Percentiles rank a stretch among this genome's conserved stretches.
These are phyloP conservation scores for Pituophis catenifer DNA, from an alignment of 2,113 vertebrate species.

Conservation along the genomic window DNA sequence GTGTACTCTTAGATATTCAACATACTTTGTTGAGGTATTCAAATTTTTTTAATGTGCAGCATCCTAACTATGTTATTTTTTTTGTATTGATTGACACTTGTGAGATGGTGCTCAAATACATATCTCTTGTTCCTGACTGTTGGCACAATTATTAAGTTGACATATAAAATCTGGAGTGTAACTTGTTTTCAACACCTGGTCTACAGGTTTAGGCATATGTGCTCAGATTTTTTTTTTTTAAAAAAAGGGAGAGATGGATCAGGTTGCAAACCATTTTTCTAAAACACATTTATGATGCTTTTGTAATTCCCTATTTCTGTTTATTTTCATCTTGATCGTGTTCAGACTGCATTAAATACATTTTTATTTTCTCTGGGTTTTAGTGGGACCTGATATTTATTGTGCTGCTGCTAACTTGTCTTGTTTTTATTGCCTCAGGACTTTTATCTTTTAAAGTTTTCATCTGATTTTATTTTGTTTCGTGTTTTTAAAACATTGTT, in stretches of 20 bases:
- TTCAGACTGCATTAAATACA: neutral
- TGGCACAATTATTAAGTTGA: neutral
- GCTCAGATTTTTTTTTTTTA: neutral
- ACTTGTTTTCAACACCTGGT: neutral
- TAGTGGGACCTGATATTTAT: neutral
- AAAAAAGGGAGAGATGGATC: neutral
- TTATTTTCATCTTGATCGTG: neutral
- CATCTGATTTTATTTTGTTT: neutral
- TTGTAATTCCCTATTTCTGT: neutral
- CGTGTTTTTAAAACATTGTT: neutral
- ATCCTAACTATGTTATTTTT: neutral
- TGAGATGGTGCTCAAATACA: neutral
- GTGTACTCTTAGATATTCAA: neutral
- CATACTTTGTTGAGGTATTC: neutral
- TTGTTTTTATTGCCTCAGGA: neutral
- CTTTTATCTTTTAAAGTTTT: neutral
- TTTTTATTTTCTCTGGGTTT: neutral
- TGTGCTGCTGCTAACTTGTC: neutral
- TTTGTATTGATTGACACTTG: neutral
- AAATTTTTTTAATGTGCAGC: neutral
- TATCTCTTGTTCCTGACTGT: neutral
- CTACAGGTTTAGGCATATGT: neutral
- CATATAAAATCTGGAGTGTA: neutral
- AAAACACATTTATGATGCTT: neutral
- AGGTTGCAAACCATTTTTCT: neutral